Base-by-base conservation (phyloP, 2,113 vertebrate species). In the Grammatotria lemairii region DNA sequence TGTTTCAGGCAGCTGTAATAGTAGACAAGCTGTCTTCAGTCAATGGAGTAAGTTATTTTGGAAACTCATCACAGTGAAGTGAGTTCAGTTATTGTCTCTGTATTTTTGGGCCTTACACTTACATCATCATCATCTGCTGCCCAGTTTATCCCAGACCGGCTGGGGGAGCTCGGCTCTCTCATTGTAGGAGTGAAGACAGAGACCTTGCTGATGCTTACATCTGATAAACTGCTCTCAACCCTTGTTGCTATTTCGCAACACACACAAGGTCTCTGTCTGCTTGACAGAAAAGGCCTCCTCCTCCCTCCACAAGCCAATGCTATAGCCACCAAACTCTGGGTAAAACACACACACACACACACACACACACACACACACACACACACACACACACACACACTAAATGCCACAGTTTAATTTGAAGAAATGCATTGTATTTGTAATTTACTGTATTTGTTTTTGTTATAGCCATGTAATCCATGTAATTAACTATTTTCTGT, bases 311-410 rank as follows among this genome's bases (percentile, higher is more conserved):
- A 97, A 85, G 88, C 89, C 84, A 95, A 95, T 10, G 88, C 95
- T 21, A 79, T 97, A 68, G 40, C 96, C 54, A 96, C 93, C 55
- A 97, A 95, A 87, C 94, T 97, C 65, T 97, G 97, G 97, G 97
- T 97, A 95, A 14, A 63, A 47, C 6, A 51, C 54, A n/a, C 31
- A 63, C 3, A 58, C 31, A 23, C 11, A 55, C 26, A 23, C 5
- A 54, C 23, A 23, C 10, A 54, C 23, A 21, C 9, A 54, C 23
- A 21, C 9, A 51, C 12, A 45, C 51, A 45, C 40, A 57, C 49
- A 10, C 80, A 42, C 35, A 54, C 28, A 8, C 79, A 53, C 53
- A n/a, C 4, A 54, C 13, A 47, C 38, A 47, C 55, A 58, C 9
- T 13, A 45, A 17, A 17, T 3, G 31, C 6, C 68, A 75, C 14